Conservation (phyloP, 2,113 vertebrate species). For the Pelobates fuscus region DNA sequence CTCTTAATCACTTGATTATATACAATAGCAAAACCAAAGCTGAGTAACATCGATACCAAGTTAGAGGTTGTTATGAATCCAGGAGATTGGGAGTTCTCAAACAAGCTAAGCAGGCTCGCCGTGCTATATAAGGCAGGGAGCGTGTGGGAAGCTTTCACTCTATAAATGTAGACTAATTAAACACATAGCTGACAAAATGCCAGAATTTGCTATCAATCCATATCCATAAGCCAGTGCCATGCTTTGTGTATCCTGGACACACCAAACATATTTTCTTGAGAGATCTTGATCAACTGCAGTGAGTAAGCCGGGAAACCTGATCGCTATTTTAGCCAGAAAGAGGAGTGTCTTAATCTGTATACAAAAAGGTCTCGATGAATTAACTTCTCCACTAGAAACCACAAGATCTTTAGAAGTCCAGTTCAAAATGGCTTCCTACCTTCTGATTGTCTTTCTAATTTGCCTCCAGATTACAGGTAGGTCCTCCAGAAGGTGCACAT, state of each 20-base stretch:
- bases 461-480: slow-evolving; percentile 34
- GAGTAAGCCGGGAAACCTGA: slow-evolving; percentile 17
- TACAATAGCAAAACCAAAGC: too few relatives aligned
- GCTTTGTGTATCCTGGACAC: background rate
- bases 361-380: slow-evolving; percentile 6
- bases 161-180: too few relatives aligned
- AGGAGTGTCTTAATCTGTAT: background rate
- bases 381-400: background rate
- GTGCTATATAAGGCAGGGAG: background rate
- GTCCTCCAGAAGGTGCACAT: background rate
- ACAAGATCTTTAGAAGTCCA: background rate
- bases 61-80: background rate
- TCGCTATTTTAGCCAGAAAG: background rate
- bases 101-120: background rate
- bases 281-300: background rate
- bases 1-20: background rate
- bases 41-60: slow-evolving; percentile 28
- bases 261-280: background rate
- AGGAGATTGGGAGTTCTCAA: too few relatives aligned
- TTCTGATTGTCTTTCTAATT: background rate
- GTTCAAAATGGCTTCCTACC: slow-evolving; percentile 30
- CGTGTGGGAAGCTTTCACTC: too few relatives aligned
- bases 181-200: too few relatives aligned
- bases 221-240: background rate
- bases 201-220: background rate